Evolutionary conservation across 2,888 invertebrate species (phyloP), one percentile per base, ranked within the genome.

Genomic region (Hipparchia semele): DNA sequence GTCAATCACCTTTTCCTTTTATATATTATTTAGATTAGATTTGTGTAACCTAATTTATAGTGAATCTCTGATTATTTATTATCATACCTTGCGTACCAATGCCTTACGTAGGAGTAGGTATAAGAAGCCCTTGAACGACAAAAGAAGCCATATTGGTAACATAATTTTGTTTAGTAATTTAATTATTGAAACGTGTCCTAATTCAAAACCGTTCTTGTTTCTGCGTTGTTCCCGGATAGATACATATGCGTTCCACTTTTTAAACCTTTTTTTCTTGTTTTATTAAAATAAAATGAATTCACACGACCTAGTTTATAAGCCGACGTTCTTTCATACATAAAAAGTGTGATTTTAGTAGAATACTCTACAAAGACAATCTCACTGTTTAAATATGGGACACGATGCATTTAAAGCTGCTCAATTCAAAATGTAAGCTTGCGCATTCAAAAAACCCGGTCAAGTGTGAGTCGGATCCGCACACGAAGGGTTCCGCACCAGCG

Each of bases 91-190:
- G 39, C 39, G 39, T 39, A 4, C 39, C 39, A 39, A 39, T 39
- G 39, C 39, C 39, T 39, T 39, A 5, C 39, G 39, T 39, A 39
- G 5, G 39, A 39, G 5, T 39, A 39, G 23, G 23, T 23, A 23
- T 23, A 45, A 59, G 67, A 73, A 73, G 71, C 75, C 73, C 59
- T 23, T 59, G 54, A 33, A 68, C 51, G 49, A 49, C 46, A 51
- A 23, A 45, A 61, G 75, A 75, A 75, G 75, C 70, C 75, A 70
- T 59, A 54, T 71, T 70, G n/a, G 69, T 62, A 54, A 66, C 51
- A 70, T 62, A 72, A 75, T 73, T 75, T 72, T 71, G 69, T 70
- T 53, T 33, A 58, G 68, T 73, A 70, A 72, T 75, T 58, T 56
- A 66, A 72, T 75, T 75, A 73, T 68, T 60, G 69, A 49, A 73